A percentile compares a stretch with the other conserved stretches of the same genome.
Evolutionary conservation across 1,140 invertebrate genomes (phyloP).

Genomic region (Chironomus tepperi): DNA sequence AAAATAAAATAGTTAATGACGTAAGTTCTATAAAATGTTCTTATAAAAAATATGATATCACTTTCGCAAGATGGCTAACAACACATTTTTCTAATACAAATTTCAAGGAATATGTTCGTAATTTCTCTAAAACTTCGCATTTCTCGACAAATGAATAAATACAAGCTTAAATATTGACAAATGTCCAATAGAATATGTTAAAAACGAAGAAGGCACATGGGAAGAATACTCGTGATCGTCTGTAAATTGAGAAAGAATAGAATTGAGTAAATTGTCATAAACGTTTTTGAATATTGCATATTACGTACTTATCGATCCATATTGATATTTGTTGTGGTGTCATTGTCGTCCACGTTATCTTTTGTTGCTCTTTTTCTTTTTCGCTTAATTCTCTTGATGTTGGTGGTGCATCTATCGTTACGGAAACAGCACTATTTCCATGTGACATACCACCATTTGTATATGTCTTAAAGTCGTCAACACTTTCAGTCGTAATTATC

Average conservation of each 20-base stretch:
- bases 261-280: not conserved
- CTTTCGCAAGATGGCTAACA: not conserved
- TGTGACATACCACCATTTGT: conserved; percentile 27
- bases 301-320: conserved; percentile 59
- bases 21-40: no score
- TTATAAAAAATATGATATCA: not conserved
- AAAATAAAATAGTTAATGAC: no score
- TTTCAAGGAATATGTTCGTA: no score
- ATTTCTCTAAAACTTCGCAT: no score
- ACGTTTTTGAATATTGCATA: not conserved
- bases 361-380: conserved; percentile 31
- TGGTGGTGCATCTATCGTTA: conserved; percentile 9
- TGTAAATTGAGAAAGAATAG: conserved; percentile 20
- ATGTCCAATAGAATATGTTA: conserved; percentile 78
- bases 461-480: conserved; percentile 27
- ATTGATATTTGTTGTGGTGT: conserved; percentile 77
- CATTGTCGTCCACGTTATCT: conserved; percentile 61
- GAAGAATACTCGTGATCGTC: conserved; percentile 63
- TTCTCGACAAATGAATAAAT: not conserved
- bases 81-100: no score
- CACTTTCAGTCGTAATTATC: conserved; percentile 36
- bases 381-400: conserved; percentile 29
- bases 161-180: conserved; percentile 47
- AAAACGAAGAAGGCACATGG: conserved; percentile 70
- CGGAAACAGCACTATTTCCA: conserved; percentile 30